These are phyloP conservation scores for Meles meles DNA, from an alignment of 2,113 vertebrate species.

Conservation along the genomic window DNA sequence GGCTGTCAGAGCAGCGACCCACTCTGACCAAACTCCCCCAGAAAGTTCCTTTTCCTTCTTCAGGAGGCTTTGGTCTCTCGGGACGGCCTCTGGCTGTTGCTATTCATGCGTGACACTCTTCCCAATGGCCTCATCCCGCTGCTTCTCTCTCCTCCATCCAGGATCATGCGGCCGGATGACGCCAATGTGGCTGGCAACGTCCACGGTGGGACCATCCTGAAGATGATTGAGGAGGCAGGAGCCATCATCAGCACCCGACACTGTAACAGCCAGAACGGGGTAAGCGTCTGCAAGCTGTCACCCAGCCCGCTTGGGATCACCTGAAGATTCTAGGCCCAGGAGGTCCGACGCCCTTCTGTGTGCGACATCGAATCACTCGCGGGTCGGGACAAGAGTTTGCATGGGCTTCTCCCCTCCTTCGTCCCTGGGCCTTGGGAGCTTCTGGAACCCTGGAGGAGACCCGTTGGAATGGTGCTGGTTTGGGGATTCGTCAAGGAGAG, in stretches of 20 bases:
- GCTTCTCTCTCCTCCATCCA: constrained; percentile 58
- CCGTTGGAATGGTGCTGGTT: background rate
- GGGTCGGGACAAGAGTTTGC: background rate
- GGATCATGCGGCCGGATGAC: constrained; percentile 95
- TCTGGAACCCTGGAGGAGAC: background rate
- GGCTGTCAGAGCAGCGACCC: background rate
- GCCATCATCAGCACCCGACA: constrained; percentile 95
- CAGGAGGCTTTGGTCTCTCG: background rate
- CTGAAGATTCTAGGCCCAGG: fast-evolving
- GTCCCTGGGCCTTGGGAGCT: fast-evolving
- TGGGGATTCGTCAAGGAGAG: background rate
- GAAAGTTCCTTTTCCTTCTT: background rate
- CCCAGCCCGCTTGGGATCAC: fast-evolving
- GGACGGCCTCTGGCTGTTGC: too few species aligned
- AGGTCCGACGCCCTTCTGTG: fast-evolving
- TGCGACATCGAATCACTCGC: fast-evolving
- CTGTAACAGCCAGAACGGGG: constrained; percentile 91
- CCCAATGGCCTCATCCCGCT: background rate
- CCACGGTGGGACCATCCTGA: constrained; percentile 94
- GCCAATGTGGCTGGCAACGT: constrained; percentile 94
- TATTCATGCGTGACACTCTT: fast-evolving
- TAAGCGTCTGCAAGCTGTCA: constrained; percentile 55
- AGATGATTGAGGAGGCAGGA: constrained; percentile 98
- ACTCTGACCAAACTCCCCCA: fast-evolving
- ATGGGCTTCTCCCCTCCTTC: background rate